Evolutionary conservation across 1,140 invertebrate genomes (phyloP).

Genomic region (Plectus sambesii): DNA sequence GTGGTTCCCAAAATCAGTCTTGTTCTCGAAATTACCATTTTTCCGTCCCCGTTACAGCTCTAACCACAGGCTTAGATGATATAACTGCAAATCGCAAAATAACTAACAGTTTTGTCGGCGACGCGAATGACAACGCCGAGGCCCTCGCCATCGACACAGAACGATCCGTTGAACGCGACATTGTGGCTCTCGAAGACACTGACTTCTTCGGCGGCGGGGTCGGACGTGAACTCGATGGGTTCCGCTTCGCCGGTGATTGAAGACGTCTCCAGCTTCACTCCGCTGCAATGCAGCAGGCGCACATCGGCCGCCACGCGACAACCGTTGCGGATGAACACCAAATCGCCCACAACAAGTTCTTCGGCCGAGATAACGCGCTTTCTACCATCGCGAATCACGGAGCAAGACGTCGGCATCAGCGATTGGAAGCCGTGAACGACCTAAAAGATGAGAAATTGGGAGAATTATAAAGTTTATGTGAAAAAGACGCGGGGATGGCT

Average conservation of each 20-base stretch:
- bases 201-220: slow-evolving; percentile 23
- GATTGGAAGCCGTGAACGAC: slow-evolving; percentile 31
- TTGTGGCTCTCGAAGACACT: slow-evolving; percentile 34
- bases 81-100: neutral
- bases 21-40: too few species aligned
- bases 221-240: slow-evolving; percentile 46
- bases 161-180: slow-evolving; percentile 37
- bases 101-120: slow-evolving; percentile 26
- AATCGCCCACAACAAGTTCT: slow-evolving; percentile 78
- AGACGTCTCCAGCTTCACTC: slow-evolving; percentile 60
- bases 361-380: slow-evolving; percentile 77
- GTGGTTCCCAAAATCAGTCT: too few species aligned
- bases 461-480: neutral
- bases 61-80: too few species aligned
- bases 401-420: slow-evolving; percentile 63
- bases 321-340: slow-evolving; percentile 87
- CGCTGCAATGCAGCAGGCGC: slow-evolving; percentile 67
- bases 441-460: slow-evolving; percentile 20
- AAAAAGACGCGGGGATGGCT: too few species aligned
- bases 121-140: slow-evolving; percentile 31
- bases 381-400: slow-evolving; percentile 82
- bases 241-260: slow-evolving; percentile 66
- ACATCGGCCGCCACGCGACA: slow-evolving; percentile 87
- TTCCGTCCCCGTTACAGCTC: too few species aligned
- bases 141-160: slow-evolving; percentile 37